Conservation (phyloP, 2,113 vertebrate species). For the Dunckerocampus dactyliophorus region DNA sequence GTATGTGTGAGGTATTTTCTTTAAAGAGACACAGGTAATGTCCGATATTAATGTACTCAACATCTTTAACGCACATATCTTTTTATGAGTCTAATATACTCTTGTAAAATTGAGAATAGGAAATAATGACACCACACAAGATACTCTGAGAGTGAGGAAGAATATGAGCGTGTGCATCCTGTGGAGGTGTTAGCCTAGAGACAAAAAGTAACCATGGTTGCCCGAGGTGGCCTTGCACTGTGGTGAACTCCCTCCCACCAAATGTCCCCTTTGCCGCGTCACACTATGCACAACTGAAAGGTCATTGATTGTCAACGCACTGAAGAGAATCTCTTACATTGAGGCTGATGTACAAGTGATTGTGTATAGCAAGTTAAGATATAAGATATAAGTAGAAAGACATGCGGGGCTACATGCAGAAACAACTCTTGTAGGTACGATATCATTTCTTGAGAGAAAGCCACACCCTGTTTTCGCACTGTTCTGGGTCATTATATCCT, state of each 20-base stretch:
- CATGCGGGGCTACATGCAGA: constrained; percentile 3
- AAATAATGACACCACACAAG: not conserved
- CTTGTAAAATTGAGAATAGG: not conserved
- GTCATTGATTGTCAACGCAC: constrained; percentile 26
- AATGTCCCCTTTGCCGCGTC: constrained; percentile 44
- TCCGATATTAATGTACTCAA: not conserved
- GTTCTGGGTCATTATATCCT: not conserved
- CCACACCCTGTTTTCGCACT: not conserved
- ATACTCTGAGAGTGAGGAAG: not conserved
- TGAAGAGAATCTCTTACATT: constrained; percentile 22
- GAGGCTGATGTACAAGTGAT: constrained; percentile 11
- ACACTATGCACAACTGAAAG: constrained; percentile 46
- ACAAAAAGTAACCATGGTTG: constrained; percentile 43
- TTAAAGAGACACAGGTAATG: too few species aligned
- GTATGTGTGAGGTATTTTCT: not conserved
- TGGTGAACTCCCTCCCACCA: constrained; percentile 54
- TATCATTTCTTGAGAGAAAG: constrained; percentile 37
- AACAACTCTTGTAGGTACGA: constrained; percentile 29
- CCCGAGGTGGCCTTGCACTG: constrained; percentile 55
- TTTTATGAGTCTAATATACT: not conserved
- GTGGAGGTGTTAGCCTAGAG: constrained; percentile 51
- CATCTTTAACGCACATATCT: too few species aligned
- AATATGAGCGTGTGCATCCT: constrained; percentile 35
- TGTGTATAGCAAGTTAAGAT: constrained; percentile 6
- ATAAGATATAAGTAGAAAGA: constrained; percentile 28